These are phyloP conservation scores for Spheniscus humboldti DNA, from an alignment of 2,797 vertebrate genomes.

Conservation along the genomic window DNA sequence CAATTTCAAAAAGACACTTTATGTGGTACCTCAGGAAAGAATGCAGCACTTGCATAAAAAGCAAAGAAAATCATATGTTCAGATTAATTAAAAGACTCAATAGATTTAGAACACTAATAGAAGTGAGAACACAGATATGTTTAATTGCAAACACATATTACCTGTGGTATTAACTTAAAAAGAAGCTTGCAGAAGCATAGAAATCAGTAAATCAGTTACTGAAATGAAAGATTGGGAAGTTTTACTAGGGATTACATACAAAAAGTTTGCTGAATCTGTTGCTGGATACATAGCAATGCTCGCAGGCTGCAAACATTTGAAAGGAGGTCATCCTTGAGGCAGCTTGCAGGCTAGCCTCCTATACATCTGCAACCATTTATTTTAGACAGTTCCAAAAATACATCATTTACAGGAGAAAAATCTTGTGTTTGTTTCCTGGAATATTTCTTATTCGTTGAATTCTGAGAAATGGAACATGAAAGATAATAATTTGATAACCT, in stretches of 20 bases:
- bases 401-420: neutral
- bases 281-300: neutral
- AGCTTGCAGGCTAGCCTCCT: neutral
- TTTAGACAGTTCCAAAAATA: neutral
- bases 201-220: neutral
- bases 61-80: neutral
- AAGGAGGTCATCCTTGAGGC: neutral
- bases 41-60: neutral
- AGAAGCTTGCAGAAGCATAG: neutral
- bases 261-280: neutral
- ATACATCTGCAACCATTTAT: neutral
- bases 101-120: neutral
- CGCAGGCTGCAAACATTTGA: neutral
- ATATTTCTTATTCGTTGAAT: neutral
- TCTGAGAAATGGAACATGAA: neutral
- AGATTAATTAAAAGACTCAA: neutral
- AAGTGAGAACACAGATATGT: neutral
- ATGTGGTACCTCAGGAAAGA: neutral
- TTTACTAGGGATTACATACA: neutral
- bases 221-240: neutral
- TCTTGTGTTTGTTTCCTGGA: neutral
- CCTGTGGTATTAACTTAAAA: neutral
- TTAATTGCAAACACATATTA: neutral
- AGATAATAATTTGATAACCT: neutral
- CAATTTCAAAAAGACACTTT: neutral